Conservation (phyloP, 2,113 vertebrate species). For the Rutilus rutilus region DNA sequence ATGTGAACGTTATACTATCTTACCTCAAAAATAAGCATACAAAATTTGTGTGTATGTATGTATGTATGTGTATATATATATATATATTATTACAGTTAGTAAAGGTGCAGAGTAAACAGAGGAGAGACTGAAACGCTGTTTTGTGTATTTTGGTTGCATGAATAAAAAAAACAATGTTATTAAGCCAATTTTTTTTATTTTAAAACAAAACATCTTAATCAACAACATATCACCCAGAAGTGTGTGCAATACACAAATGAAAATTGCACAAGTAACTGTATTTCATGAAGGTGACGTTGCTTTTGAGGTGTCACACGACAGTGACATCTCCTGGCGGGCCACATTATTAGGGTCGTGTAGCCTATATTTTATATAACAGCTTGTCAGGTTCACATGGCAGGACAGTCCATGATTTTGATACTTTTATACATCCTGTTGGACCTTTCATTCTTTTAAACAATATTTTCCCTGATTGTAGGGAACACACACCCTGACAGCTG, state of each 20-base stretch:
- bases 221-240: not conserved
- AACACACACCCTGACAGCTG: not conserved
- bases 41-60: too few species aligned
- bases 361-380: not conserved
- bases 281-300: not conserved
- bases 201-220: not conserved
- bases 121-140: not conserved
- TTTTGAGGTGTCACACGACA: constrained; percentile 50
- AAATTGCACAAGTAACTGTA: not conserved
- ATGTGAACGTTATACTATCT: too few species aligned
- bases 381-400: not conserved
- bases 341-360: constrained; percentile 22
- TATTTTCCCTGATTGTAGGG: not conserved
- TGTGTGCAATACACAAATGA: not conserved
- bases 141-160: not conserved
- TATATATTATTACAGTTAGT: not conserved
- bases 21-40: too few species aligned
- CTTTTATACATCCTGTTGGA: not conserved
- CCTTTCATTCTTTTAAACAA: not conserved
- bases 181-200: not conserved
- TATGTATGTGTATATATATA: too few species aligned
- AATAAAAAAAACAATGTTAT: not conserved
- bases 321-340: constrained; percentile 56
- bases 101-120: not conserved
- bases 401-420: not conserved